A percentile compares a stretch with the other conserved stretches of the same genome.
Evolutionary conservation across 2,888 invertebrate species (phyloP).

Genomic region (Diarsia mendica): DNA sequence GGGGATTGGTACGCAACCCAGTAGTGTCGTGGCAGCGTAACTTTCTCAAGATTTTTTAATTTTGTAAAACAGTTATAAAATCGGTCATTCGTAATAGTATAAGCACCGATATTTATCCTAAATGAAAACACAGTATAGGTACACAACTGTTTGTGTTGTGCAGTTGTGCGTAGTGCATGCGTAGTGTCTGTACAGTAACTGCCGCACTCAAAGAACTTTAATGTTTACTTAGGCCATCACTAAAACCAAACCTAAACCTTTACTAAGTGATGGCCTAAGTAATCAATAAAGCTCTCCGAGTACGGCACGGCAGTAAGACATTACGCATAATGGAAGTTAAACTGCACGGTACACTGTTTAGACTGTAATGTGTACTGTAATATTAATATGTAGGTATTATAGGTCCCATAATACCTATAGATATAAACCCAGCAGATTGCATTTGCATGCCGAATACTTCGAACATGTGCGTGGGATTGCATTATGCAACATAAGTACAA

Average conservation of each 20-base stretch:
- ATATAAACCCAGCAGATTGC: background rate
- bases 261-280: too few relatives aligned
- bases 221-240: too few relatives aligned
- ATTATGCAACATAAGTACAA: background rate
- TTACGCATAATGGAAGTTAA: too few relatives aligned
- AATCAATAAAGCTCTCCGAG: too few relatives aligned
- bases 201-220: too few relatives aligned
- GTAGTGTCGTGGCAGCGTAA: background rate
- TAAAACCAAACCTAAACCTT: too few relatives aligned
- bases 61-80: background rate
- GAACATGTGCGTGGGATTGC: background rate
- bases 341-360: too few relatives aligned
- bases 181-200: background rate
- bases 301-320: too few relatives aligned
- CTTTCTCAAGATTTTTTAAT: background rate
- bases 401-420: background rate
- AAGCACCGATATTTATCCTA: background rate
- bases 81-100: too few relatives aligned
- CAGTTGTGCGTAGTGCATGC: background rate
- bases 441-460: background rate
- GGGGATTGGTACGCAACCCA: background rate
- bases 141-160: background rate
- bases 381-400: background rate
- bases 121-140: background rate
- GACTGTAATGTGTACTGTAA: too few relatives aligned